Base-by-base conservation (phyloP, 2,888 invertebrate species). In the Folsomia candida region DNA sequence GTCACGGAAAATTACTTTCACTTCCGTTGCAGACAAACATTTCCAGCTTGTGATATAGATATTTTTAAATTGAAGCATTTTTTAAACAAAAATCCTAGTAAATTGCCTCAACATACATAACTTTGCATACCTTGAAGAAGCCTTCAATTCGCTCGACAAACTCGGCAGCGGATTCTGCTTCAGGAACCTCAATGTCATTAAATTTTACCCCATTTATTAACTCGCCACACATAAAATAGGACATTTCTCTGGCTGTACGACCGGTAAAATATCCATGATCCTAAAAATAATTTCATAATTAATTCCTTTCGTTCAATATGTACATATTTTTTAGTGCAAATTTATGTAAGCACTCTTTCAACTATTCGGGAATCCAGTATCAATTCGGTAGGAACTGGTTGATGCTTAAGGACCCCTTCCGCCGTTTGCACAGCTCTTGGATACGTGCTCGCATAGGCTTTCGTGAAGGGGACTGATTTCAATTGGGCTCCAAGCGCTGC, bases 381-480 rank as follows among this genome's bases (percentile, higher is more conserved):
- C 18, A 65, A 62, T 27, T 57, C 65, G 4, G 20, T 22, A 2
- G 47, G 20, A 60, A 68, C 70, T 18, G 67, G 54, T 28, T 66
- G 61, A 29, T 73, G 65, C 3, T 29, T 51, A 1, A 73, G 66
- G 18, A 73, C 24, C 1, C 27, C 60, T 11, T 70, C 71, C 1
- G 73, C 73, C 3, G 73, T 73, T 20, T 71, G 68, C 6, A 51
- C 24, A 1, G 73, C 26, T 63, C 73, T 68, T 14, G 54, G n/a
- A n/a, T 73, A 73, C 11, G 64, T 73, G 27, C 73, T 73, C 11
- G 73, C 70, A 28, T 20, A 71, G 18, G 70, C 73, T 20, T 69
- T 68, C 0, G 66, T 70, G 67, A 73, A 73, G 20, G 62, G 65
- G n/a, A 73, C 69, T 37, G 70, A 68, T 26, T 71, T 70, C 58